Evolutionary conservation across 2,113 vertebrate species (phyloP).

Genomic region (Thunnus maccoyii): DNA sequence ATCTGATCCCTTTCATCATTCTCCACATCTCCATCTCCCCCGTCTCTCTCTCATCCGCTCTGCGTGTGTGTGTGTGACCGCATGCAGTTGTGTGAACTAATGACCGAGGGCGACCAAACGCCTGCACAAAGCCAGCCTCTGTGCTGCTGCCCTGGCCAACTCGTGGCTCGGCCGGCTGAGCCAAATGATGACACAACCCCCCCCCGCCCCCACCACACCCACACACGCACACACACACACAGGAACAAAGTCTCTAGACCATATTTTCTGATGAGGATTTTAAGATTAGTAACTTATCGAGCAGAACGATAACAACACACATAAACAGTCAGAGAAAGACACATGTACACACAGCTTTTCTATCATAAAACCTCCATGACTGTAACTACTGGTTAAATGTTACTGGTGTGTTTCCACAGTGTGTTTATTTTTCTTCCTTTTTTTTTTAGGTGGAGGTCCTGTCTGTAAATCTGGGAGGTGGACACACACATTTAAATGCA

Average conservation of each 20-base stretch:
- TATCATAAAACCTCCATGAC: neutral
- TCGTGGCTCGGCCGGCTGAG: slow-evolving; percentile 60
- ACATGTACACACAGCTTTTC: neutral
- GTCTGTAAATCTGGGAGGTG: slow-evolving; percentile 17
- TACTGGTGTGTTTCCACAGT: slow-evolving; percentile 9
- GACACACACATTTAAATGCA: slow-evolving; percentile 41
- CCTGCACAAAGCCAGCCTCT: slow-evolving; percentile 75
- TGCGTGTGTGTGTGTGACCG: slow-evolving; percentile 23
- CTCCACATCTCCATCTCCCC: slow-evolving; percentile 30
- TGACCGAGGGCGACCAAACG: slow-evolving; percentile 68
- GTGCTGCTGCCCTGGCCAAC: slow-evolving; percentile 68
- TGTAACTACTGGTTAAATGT: slow-evolving; percentile 6
- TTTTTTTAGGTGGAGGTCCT: slow-evolving; percentile 16
- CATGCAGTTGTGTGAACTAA: slow-evolving; percentile 77
- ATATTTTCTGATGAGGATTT: slow-evolving; percentile 22
- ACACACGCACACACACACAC: slow-evolving; percentile 5
- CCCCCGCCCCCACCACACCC: slow-evolving; percentile 12
- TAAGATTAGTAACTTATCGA: neutral
- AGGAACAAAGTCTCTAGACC: neutral
- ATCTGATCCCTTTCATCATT: slow-evolving; percentile 56
- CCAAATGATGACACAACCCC: slow-evolving; percentile 59
- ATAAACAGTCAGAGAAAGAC: neutral
- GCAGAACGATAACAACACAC: neutral
- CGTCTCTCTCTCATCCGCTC: slow-evolving; percentile 35
- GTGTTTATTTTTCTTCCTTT: slow-evolving; percentile 13